Evolutionary conservation across 2,888 invertebrate species (phyloP).

Genomic region (Neocrepidodera transversa): DNA sequence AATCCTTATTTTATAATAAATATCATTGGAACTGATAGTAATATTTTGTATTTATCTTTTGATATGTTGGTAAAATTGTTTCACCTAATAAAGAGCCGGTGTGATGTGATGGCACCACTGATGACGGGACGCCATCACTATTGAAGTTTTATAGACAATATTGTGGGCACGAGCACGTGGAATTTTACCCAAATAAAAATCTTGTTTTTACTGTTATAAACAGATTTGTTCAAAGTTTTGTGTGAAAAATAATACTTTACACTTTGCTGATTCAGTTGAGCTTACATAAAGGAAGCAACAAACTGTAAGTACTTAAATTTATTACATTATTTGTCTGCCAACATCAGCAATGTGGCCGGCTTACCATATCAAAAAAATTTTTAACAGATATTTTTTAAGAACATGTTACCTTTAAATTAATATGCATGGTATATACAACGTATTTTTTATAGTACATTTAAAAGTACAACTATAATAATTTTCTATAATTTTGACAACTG

Average conservation of each 20-base stretch:
- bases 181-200: slow-evolving; percentile 50
- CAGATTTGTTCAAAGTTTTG: slow-evolving; percentile 33
- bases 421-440: background rate
- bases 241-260: slow-evolving; percentile 38
- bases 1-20: too few relatives aligned
- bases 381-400: slow-evolving; percentile 23
- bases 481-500: too few relatives aligned
- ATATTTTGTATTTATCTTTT: too few relatives aligned
- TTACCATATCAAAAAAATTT: slow-evolving; percentile 31
- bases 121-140: slow-evolving; percentile 70
- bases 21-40: too few relatives aligned
- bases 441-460: too few relatives aligned
- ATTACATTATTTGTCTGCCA: slow-evolving; percentile 31
- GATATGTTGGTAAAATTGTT: too few relatives aligned
- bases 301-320: slow-evolving; percentile 48
- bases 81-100: too few relatives aligned
- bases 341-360: slow-evolving; percentile 50
- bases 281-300: slow-evolving; percentile 37
- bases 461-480: too few relatives aligned
- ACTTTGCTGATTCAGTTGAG: slow-evolving; percentile 32
- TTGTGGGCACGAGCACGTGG: slow-evolving; percentile 70
- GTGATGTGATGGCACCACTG: background rate
- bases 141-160: slow-evolving; percentile 69
- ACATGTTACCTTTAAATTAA: slow-evolving; percentile 1
- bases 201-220: slow-evolving; percentile 40